Base-by-base conservation (phyloP, 2,797 vertebrate genomes). In the Sorex maritimensis region DNA sequence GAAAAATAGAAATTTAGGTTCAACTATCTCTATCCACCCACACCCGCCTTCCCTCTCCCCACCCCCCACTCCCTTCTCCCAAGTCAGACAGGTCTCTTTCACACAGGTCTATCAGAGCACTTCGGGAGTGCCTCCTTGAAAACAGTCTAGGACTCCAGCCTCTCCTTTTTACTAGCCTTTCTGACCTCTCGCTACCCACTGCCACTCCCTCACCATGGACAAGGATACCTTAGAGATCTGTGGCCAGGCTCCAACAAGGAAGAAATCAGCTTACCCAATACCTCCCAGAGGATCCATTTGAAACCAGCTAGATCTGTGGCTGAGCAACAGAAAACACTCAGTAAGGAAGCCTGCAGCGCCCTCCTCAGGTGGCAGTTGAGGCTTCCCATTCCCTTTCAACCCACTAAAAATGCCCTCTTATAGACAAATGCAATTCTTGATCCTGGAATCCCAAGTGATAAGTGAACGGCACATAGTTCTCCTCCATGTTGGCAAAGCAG, bases 211-310 rank as follows among this genome's bases (percentile, higher is more conserved):
- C 81, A 72, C 38, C 52, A 85, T 23, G 61, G 73, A 90, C 90
- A 94, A 87, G 61, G 69, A 77, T 92, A 96, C 93, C 69, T 95
- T 73, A 90, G 77, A 94, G 72, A 95, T 79, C 88, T 75, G 78
- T 93, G 82, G 83, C 75, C 90, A 95, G 41, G 79, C 41, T 93
- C 81, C 95, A 95, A 95, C 58, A 95, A 96, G 89, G 73, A 93
- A 95, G 75, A 95, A 92, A 94, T 90, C 38, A 81, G 93, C 74
- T 92, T 92, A 90, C 30, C 67, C 81, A 91, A 95, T 74, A 94
- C 87, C 81, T 92, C 92, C 93, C 93, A 90, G 67, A 95, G 91
- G 88, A 95, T 94, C 83, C 71, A 95, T 91, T 0, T 95, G 89
- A 97, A 95, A 94, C 81, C 55, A 95, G 92, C 83, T 90, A 92